Evolutionary conservation across 2,113 vertebrate species (phyloP).

Genomic region (Tychaedon coryphoeus): DNA sequence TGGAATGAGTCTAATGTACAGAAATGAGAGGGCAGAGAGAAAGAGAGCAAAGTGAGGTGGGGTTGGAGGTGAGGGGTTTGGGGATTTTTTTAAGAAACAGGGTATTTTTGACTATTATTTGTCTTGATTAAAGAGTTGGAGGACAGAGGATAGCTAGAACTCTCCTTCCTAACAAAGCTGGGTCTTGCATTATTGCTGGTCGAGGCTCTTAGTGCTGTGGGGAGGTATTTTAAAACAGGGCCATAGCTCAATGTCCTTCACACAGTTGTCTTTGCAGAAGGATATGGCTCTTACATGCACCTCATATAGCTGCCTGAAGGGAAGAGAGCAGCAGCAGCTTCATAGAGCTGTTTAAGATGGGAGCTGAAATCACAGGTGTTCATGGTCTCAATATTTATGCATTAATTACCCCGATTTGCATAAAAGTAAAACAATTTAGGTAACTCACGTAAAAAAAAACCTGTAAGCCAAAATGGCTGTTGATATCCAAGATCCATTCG

Average conservation of each 20-base stretch:
- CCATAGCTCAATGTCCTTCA: neutral
- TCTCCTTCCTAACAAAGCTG: neutral
- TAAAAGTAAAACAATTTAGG: neutral
- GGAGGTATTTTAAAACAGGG: neutral
- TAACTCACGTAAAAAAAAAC: neutral
- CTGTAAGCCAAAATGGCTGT: neutral
- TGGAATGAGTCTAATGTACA: neutral
- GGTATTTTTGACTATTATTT: neutral
- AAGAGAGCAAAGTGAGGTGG: neutral
- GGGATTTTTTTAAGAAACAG: neutral
- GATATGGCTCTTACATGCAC: neutral
- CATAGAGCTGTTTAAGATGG: neutral
- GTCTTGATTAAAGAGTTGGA: neutral
- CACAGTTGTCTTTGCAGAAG: neutral
- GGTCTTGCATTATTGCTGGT: neutral
- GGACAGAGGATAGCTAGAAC: neutral
- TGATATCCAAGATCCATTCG: neutral
- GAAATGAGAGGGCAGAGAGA: neutral
- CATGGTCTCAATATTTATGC: neutral
- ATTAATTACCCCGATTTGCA: constrained; percentile 3
- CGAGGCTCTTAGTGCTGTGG: accelerated
- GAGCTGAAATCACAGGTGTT: neutral
- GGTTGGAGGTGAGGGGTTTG: too few relatives aligned
- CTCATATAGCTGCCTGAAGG: neutral
- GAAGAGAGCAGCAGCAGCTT: neutral